Evolutionary conservation across 2,797 vertebrate genomes (phyloP), one percentile per base, ranked within the genome.

Genomic region (Tolypeutes matacus): DNA sequence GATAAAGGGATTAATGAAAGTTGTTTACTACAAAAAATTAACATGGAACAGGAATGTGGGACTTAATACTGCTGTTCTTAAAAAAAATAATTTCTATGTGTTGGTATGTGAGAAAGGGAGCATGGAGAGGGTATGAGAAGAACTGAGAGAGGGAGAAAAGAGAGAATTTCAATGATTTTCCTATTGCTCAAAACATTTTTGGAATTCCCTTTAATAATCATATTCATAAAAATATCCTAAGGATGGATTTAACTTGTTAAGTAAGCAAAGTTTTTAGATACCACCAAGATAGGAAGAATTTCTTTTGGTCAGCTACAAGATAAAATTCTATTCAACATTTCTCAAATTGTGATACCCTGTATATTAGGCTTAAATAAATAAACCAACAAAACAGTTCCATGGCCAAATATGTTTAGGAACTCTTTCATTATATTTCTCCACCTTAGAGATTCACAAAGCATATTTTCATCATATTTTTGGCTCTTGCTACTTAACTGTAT

Each of bases 271-370:
- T 67, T 56, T 83, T 92, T 46, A 17, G 17, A 89, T 39, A 86
- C 21, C 83, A 13, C 18, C 77, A 14, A 65, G 18, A 75, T 69
- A 69, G 27, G 14, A 76, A 76, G 23, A 72, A 92, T 92, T 95
- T 86, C n/a, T 67, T 64, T 86, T 67, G 62, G 69, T 89, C 49
- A 86, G 42, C 53, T 64, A 88, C 51, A 92, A 92, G 62, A 73
- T 89, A 82, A 93, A 83, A 78, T 76, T 67, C 46, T 73, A 69
- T 15, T 84, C 46, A 89, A 42, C 5, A 8, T 75, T 88, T 93
- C 72, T 94, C 72, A 65, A 39, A 67, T 75, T 77, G 46, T 21
- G 64, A 62, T 49, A 23, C 12, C 46, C 91, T 95, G 83, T 49
- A 70, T 39, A 76, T 2, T n/a, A 62, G 42, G 69, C 51, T 95